Percentiles rank a stretch among this genome's conserved stretches.
These are phyloP conservation scores for Bettongia penicillata DNA, from an alignment of 2,113 vertebrate species.

Conservation along the genomic window DNA sequence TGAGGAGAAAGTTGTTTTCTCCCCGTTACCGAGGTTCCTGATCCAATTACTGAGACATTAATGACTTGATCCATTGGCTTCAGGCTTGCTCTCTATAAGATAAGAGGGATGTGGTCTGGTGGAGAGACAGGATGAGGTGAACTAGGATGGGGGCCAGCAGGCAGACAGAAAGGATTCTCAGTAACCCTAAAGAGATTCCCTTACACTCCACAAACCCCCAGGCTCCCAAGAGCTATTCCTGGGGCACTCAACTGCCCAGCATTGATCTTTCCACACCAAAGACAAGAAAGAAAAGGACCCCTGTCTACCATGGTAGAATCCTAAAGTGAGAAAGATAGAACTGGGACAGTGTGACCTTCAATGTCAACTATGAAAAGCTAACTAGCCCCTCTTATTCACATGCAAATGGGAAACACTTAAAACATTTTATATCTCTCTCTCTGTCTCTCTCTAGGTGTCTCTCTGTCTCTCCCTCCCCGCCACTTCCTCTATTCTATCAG, in stretches of 20 bases:
- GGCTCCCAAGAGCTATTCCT: slow-evolving; percentile 41
- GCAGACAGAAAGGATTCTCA: slow-evolving; percentile 58
- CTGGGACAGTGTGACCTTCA: background rate
- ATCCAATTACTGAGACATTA: slow-evolving; percentile 56
- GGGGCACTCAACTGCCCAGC: background rate
- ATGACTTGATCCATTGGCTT: slow-evolving; percentile 36
- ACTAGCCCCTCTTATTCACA: background rate
- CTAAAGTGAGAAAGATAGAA: background rate
- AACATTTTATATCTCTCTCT: background rate
- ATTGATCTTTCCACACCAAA: background rate
- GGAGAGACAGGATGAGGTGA: slow-evolving; percentile 37
- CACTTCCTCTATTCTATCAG: background rate
- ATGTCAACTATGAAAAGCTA: background rate
- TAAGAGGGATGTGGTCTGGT: slow-evolving; percentile 46
- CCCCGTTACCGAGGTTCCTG: background rate
- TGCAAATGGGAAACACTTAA: background rate
- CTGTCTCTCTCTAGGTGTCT: background rate
- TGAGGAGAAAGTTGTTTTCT: background rate
- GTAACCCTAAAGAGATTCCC: slow-evolving; percentile 45
- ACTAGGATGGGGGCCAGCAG: background rate
- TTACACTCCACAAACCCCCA: slow-evolving; percentile 17
- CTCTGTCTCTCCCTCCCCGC: background rate
- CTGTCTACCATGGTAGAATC: background rate
- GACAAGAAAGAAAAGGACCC: background rate
- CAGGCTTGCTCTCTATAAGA: background rate